A percentile compares a stretch with the other conserved stretches of the same genome.
phyloP scores from a whole-genome alignment of 2,113 vertebrate species.

The Numenius arquata region DNA sequence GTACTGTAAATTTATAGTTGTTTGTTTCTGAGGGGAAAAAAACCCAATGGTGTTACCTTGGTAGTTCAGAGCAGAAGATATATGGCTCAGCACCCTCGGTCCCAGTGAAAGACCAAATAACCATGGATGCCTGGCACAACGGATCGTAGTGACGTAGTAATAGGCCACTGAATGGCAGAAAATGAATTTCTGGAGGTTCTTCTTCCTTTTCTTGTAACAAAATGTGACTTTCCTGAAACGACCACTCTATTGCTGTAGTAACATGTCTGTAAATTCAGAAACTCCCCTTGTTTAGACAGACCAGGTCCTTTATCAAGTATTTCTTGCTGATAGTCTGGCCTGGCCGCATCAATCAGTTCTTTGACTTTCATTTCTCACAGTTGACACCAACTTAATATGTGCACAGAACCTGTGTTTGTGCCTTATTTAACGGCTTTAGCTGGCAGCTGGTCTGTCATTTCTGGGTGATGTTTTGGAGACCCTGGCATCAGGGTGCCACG shows the following conservation, averaged over 20 bases:
- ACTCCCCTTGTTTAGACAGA: not conserved
- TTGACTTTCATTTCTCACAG: not conserved
- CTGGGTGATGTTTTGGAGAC: fast-evolving
- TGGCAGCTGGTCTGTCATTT: not conserved
- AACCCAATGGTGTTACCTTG: not conserved
- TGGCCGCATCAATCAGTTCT: not conserved
- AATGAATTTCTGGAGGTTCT: not conserved
- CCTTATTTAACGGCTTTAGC: fast-evolving
- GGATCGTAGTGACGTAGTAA: fast-evolving
- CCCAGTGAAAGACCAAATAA: not conserved
- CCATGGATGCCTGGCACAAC: fast-evolving
- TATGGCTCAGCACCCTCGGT: not conserved
- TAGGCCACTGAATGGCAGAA: not conserved
- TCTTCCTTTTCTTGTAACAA: not conserved
- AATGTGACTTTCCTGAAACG: fast-evolving
- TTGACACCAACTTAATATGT: fast-evolving
- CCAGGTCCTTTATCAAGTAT: fast-evolving
- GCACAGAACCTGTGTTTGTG: fast-evolving
- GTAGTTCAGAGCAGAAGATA: not conserved
- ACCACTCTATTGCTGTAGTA: fast-evolving
- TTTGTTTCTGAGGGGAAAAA: not conserved
- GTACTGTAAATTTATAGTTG: not conserved
- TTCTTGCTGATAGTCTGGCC: not conserved
- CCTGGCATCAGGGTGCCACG: fast-evolving
- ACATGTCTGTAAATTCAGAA: fast-evolving